A percentile compares a stretch with the other conserved stretches of the same genome.
Conservation (phyloP, 2,888 invertebrate species). For the Linyphia triangularis region DNA sequence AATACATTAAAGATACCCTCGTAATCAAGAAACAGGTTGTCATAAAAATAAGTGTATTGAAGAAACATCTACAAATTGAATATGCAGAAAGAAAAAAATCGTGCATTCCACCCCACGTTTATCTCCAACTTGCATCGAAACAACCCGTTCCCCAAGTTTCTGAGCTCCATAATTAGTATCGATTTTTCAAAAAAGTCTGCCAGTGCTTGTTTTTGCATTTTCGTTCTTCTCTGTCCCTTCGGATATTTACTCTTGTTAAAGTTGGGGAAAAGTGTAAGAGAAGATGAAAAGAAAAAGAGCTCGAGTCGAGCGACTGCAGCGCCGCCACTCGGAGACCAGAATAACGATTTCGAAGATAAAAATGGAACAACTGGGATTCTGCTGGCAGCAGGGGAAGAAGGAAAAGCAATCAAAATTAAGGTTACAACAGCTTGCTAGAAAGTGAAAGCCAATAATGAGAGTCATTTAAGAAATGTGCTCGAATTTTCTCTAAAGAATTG, state of each 20-base stretch:
- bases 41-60: neutral
- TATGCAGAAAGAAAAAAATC: neutral
- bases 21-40: too few species aligned
- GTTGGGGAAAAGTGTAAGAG: slow-evolving; percentile 6
- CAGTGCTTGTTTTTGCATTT: slow-evolving; percentile 3
- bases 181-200: slow-evolving; percentile 57
- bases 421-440: slow-evolving; percentile 54
- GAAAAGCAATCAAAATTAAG: slow-evolving; percentile 62
- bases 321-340: slow-evolving; percentile 24
- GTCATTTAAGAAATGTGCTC: slow-evolving; percentile 62
- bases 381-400: neutral
- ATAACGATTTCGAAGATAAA: slow-evolving; percentile 12
- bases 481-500: slow-evolving; percentile 52
- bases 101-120: slow-evolving; percentile 15
- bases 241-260: slow-evolving; percentile 64
- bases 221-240: slow-evolving; percentile 1
- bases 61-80: neutral
- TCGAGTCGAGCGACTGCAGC: neutral
- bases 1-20: too few species aligned
- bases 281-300: neutral
- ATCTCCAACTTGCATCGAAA: slow-evolving; percentile 31
- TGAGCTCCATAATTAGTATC: slow-evolving; percentile 63
- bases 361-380: neutral
- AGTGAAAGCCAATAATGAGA: slow-evolving; percentile 65
- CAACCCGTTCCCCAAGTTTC: slow-evolving; percentile 34